A percentile compares a stretch with the other conserved stretches of the same genome.
phyloP scores from a whole-genome alignment of 2,797 vertebrate genomes.

The Ceryle rudis region DNA sequence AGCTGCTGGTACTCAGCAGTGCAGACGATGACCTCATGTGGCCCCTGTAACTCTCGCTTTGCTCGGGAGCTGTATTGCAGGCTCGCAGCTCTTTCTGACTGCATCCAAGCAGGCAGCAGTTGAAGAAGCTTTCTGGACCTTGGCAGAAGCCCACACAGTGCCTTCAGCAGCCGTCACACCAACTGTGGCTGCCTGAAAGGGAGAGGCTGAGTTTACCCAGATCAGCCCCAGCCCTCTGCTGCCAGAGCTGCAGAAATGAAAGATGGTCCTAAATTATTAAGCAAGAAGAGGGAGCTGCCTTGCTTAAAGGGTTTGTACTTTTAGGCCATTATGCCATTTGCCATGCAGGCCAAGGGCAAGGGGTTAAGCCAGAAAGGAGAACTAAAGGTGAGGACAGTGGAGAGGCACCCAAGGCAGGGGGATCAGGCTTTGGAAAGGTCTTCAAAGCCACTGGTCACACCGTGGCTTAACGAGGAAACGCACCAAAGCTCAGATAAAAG shows the following conservation, averaged over 20 bases:
- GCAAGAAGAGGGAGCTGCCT: neutral
- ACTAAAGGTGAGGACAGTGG: accelerated
- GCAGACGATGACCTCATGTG: neutral
- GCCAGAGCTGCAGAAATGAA: neutral
- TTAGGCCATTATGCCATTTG: neutral
- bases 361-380: neutral
- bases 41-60: neutral
- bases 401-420: accelerated
- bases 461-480: neutral
- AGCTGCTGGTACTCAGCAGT: neutral
- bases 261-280: neutral
- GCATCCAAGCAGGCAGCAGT: neutral
- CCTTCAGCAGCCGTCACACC: neutral
- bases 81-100: neutral
- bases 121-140: neutral
- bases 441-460: neutral
- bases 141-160: neutral
- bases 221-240: neutral
- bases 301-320: neutral
- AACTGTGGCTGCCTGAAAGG: neutral
- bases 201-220: neutral
- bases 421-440: neutral
- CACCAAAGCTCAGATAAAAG: neutral
- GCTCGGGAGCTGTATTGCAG: neutral
- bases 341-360: neutral